Evolutionary conservation across 2,797 vertebrate species (phyloP).

Genomic region (Halcyon leucocephala): DNA sequence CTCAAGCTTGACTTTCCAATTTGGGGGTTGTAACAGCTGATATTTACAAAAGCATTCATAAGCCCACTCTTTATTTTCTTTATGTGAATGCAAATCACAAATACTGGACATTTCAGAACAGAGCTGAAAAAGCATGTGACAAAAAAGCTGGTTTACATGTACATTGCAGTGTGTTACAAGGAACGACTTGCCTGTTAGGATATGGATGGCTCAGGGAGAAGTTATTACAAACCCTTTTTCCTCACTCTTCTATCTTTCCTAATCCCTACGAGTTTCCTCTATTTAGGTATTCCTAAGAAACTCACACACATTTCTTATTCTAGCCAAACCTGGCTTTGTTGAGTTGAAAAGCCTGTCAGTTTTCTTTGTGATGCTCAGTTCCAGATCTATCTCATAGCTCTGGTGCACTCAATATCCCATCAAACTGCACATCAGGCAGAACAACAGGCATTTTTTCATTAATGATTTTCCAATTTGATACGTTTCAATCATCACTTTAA

Average conservation of each 20-base stretch:
- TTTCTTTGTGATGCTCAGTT: background rate
- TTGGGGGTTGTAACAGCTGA: background rate
- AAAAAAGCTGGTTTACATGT: rapidly evolving
- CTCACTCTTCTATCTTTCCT: background rate
- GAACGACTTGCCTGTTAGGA: background rate
- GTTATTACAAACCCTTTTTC: background rate
- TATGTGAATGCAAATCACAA: background rate
- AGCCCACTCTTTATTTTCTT: background rate
- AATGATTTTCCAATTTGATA: background rate
- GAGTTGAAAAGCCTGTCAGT: background rate
- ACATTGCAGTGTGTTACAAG: rapidly evolving
- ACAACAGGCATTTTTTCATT: background rate
- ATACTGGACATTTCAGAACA: background rate
- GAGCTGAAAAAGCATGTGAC: rapidly evolving
- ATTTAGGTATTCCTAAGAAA: background rate
- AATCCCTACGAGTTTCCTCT: background rate
- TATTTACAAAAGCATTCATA: background rate
- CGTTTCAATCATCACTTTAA: background rate
- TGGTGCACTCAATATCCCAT: background rate
- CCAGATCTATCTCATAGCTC: background rate
- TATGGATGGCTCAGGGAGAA: rapidly evolving
- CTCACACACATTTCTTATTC: background rate
- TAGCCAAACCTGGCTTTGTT: background rate
- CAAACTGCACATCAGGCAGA: background rate
- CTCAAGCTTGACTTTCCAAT: background rate